Conservation (phyloP, 92 coral and sea anemone genomes). For the Porites divaricata region DNA sequence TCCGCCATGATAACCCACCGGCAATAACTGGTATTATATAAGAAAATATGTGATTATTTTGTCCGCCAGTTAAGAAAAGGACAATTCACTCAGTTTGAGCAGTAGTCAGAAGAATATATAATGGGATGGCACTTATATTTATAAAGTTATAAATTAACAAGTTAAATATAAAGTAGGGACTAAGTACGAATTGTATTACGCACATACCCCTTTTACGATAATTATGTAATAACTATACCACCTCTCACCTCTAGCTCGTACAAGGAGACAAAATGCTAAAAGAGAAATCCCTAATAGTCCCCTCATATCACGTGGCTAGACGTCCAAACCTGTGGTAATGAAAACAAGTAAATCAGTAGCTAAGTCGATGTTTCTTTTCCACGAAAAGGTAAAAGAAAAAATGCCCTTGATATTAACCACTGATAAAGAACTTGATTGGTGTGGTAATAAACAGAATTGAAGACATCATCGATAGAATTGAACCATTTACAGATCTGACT, state of each 20-base stretch:
- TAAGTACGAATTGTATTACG: too few species aligned
- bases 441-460: background rate
- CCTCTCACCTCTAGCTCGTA: slow-evolving; percentile 40
- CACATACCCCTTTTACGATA: background rate
- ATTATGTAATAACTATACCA: background rate
- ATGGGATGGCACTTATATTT: too few species aligned
- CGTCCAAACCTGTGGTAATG: slow-evolving; percentile 25
- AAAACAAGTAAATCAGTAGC: background rate
- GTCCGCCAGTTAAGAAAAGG: too few species aligned
- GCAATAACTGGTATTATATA: too few species aligned
- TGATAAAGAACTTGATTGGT: background rate
- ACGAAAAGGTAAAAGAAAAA: background rate
- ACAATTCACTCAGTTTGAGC: too few species aligned
- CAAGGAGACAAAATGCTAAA: slow-evolving; percentile 47
- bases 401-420: background rate
- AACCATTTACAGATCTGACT: too few species aligned
- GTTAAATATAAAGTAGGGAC: too few species aligned
- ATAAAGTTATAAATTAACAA: too few species aligned
- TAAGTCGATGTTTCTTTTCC: background rate
- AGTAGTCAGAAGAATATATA: too few species aligned
- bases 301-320: slow-evolving; percentile 47
- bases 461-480: background rate
- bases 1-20: too few species aligned
- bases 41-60: too few species aligned
- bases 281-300: slow-evolving; percentile 41